Evolutionary conservation across 2,888 invertebrate species (phyloP), one percentile per base, ranked within the genome.

Genomic region (Acanthacorydalis orientalis): DNA sequence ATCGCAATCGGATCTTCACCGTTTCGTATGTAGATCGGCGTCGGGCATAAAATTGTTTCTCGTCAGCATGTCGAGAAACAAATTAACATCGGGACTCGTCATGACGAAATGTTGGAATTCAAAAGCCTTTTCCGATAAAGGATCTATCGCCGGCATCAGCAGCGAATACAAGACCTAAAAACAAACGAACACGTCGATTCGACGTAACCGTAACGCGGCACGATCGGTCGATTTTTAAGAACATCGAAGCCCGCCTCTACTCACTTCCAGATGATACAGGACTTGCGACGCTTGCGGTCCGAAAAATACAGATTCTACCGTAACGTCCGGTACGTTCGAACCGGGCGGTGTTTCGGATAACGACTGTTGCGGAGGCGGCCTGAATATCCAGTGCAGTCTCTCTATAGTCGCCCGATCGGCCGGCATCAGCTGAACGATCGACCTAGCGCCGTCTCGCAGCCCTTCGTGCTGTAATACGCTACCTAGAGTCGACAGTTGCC

Each of bases 131-230:
- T 86, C 86, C 2, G 87, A 77, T 55, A 81, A 72, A 2, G 86
- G 81, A 57, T 88, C 87, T 8, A 80, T 68, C 7, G 92, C 89
- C 11, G 96, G 96, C 83, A 96, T 88, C 52, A 96, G 70, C 64
- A 93, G 74, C 51, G 90, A 83, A 65, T 95, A 91, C 51, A 92
- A 70, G 44, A 93, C 80, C 78, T 80, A 57, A 14, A 68, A 63
- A 51, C 48, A 50, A 49, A 44, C 50, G 37, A 45, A 52, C 11
- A 23, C n/a, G n/a, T n/a, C n/a, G n/a, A n/a, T n/a, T n/a, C n/a
- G n/a, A n/a, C n/a, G n/a, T n/a, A n/a, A n/a, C n/a, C n/a, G n/a
- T n/a, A n/a, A n/a, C n/a, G n/a, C n/a, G n/a, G n/a, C n/a, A n/a
- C n/a, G n/a, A n/a, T n/a, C n/a, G n/a, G n/a, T n/a, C n/a, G n/a